A percentile compares a stretch with the other conserved stretches of the same genome.
phyloP scores from a whole-genome alignment of 2,113 vertebrate genomes.

The Cyrtonyx montezumae region DNA sequence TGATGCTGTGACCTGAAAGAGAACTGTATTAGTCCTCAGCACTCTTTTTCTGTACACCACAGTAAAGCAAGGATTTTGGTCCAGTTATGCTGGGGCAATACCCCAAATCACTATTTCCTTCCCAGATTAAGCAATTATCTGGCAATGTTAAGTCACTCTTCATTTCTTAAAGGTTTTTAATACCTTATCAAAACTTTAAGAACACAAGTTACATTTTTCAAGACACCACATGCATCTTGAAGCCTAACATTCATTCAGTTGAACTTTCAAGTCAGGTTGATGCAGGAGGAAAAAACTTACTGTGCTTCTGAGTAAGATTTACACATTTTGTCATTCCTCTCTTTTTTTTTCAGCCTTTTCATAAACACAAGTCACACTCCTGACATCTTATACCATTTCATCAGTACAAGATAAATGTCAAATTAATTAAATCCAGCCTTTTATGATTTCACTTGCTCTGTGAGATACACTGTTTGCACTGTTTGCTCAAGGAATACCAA shows the following conservation, averaged over 20 bases:
- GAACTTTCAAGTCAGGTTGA: not conserved
- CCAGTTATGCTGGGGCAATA: accelerated
- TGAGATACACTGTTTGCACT: not conserved
- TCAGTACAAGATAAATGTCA: not conserved
- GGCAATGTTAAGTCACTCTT: not conserved
- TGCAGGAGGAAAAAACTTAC: not conserved
- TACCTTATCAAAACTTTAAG: not conserved
- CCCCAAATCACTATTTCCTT: not conserved
- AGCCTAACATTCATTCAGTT: not conserved
- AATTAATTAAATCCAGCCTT: not conserved
- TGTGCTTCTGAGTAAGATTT: not conserved
- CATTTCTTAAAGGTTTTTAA: not conserved
- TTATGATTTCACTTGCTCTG: not conserved
- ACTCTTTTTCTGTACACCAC: accelerated
- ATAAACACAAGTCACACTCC: not conserved
- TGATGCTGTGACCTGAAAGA: not conserved
- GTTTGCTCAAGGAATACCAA: not conserved
- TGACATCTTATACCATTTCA: not conserved
- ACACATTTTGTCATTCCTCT: not conserved
- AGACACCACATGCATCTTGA: not conserved
- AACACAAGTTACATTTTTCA: not conserved
- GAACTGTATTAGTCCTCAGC: not conserved
- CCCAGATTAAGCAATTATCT: not conserved
- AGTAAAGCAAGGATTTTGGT: not conserved
- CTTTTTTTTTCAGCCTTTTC: not conserved